Percentiles rank a stretch among this genome's conserved stretches.
Conservation (phyloP, 2,888 invertebrate genomes). For the Palloptera scutellata region DNA sequence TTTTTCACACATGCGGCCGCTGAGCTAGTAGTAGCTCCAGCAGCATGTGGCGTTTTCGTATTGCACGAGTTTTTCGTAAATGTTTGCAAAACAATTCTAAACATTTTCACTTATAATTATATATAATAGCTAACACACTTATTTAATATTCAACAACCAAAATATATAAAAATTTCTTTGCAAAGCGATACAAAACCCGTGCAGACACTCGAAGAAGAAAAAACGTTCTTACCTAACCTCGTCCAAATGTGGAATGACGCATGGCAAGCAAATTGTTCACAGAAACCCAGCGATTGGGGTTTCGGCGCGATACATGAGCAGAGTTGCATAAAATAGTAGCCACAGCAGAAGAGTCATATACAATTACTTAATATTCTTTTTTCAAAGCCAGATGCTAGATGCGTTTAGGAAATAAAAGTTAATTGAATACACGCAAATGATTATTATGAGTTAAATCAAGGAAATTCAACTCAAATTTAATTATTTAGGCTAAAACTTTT, state of each 20-base stretch:
- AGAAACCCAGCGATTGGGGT: too few relatives aligned
- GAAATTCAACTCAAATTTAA: too few relatives aligned
- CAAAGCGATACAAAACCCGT: slow-evolving; percentile 44
- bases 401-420: too few relatives aligned
- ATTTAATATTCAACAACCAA: not conserved
- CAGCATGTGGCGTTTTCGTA: slow-evolving; percentile 34
- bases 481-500: too few relatives aligned
- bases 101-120: slow-evolving; percentile 39
- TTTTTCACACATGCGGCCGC: slow-evolving; percentile 51
- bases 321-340: too few relatives aligned
- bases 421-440: too few relatives aligned
- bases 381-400: too few relatives aligned
- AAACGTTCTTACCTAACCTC: slow-evolving; percentile 63
- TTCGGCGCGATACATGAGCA: too few relatives aligned
- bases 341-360: too few relatives aligned
- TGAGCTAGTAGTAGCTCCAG: slow-evolving; percentile 38
- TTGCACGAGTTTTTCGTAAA: slow-evolving; percentile 51
- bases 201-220: slow-evolving; percentile 44
- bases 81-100: slow-evolving; percentile 54
- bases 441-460: too few relatives aligned
- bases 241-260: slow-evolving; percentile 59
- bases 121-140: slow-evolving; percentile 11
- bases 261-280: slow-evolving; percentile 31
- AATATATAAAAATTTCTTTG: not conserved
- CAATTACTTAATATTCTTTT: too few relatives aligned